phyloP scores from a whole-genome alignment of 35 echinoderm and acorn worm species.

The Strongylocentrotus purpuratus region DNA sequence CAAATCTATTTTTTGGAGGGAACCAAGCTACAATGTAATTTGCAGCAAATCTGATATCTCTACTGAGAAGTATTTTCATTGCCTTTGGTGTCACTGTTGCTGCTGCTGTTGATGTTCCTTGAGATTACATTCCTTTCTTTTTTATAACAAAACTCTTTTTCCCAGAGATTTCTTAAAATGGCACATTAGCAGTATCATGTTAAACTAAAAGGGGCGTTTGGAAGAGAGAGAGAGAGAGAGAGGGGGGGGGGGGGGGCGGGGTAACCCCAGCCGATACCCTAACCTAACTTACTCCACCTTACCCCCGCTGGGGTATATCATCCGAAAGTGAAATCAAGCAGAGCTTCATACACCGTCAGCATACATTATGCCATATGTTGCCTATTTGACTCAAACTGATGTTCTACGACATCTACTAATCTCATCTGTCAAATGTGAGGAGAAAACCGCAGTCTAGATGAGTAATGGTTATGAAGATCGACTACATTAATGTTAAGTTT shows the following conservation, averaged over 20 bases:
- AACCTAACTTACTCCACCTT: neutral
- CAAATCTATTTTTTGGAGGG: no score
- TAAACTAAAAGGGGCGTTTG: no score
- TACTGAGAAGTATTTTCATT: no score
- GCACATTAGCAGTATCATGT: no score
- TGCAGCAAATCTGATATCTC: no score
- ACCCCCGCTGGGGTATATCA: neutral
- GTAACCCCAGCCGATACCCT: neutral
- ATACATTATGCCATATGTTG: conserved; percentile 12
- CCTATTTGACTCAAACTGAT: neutral
- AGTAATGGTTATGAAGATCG: neutral
- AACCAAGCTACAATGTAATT: no score
- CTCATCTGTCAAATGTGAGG: neutral
- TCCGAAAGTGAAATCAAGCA: neutral
- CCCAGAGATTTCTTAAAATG: no score
- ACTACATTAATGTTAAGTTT: neutral
- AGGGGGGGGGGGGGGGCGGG: neutral
- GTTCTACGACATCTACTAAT: neutral
- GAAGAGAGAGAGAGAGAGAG: neutral
- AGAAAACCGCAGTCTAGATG: neutral
- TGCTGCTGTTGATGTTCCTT: no score
- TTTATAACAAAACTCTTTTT: no score
- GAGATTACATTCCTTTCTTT: no score
- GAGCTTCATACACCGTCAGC: neutral
- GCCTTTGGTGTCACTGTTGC: no score